phyloP scores from a whole-genome alignment of 2,113 vertebrate genomes.

The Perca flavescens region DNA sequence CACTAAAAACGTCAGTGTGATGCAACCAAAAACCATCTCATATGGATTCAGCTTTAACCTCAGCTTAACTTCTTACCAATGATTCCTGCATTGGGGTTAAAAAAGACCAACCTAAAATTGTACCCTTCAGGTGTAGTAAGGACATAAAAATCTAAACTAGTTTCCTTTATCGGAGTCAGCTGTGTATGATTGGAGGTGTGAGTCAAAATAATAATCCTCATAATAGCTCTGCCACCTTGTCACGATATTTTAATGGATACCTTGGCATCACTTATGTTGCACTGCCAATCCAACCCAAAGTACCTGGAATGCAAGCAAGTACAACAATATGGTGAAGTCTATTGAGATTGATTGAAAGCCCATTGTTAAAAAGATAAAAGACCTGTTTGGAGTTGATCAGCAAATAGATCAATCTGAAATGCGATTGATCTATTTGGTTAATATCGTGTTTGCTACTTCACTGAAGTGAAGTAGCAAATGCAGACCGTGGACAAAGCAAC shows the following conservation, averaged over 20 bases:
- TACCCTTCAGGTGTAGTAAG: not conserved
- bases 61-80: not conserved
- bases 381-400: conserved; percentile 7
- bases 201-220: conserved; percentile 56
- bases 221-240: conserved; percentile 47
- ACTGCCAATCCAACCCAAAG: conserved; percentile 1
- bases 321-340: not conserved
- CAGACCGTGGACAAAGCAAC: conserved; percentile 2
- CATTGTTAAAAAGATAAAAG: conserved; percentile 9
- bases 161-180: conserved; percentile 30
- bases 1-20: not conserved
- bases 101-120: not conserved
- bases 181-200: conserved; percentile 31
- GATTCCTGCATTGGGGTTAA: not conserved
- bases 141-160: conserved; percentile 22
- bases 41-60: too few species aligned
- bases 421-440: not conserved
- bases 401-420: conserved; percentile 5
- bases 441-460: not conserved
- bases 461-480: not conserved
- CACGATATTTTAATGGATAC: conserved; percentile 43
- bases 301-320: conserved; percentile 14
- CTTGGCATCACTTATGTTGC: conserved; percentile 14
- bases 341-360: not conserved
- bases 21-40: not conserved